These are phyloP conservation scores for Orthonychiurus folsomi DNA, from an alignment of 2,888 invertebrate genomes.

Conservation along the genomic window DNA sequence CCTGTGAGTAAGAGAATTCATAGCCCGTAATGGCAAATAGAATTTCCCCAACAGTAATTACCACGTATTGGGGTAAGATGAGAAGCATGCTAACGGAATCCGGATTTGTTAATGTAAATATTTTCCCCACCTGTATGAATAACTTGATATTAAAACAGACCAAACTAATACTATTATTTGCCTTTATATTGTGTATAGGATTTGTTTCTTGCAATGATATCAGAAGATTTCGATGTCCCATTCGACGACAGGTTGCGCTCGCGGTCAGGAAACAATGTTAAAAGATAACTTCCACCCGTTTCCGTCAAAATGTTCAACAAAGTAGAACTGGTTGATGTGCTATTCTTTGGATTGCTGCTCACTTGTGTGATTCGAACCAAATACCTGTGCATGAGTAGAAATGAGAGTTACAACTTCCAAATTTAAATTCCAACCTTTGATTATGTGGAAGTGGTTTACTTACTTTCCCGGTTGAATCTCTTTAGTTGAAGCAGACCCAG, in stretches of 20 bases:
- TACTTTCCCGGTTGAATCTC: background rate
- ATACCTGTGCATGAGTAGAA: background rate
- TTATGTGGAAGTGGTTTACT: background rate
- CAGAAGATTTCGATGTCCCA: too few species aligned
- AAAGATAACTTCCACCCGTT: constrained; percentile 7
- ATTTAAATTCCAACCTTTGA: background rate
- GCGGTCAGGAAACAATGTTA: constrained; percentile 6
- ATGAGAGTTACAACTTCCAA: background rate
- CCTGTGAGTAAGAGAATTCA: constrained; percentile 85
- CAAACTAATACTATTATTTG: background rate
- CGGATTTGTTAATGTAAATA: constrained; percentile 42
- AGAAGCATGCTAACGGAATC: constrained; percentile 61
- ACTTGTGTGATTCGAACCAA: background rate
- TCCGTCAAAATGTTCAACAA: background rate
- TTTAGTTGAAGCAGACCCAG: background rate
- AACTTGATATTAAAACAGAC: background rate
- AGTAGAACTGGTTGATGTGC: background rate
- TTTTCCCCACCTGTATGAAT: background rate
- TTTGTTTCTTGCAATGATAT: too few species aligned
- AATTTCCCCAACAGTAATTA: constrained; percentile 87
- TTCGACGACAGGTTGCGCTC: too few species aligned
- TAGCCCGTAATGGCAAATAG: constrained; percentile 94
- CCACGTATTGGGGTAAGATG: constrained; percentile 83
- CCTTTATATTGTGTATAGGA: background rate
- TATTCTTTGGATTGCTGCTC: too few species aligned